Base-by-base conservation (phyloP, 2,888 invertebrate species). In the Drosophila neoperkinsi region DNA sequence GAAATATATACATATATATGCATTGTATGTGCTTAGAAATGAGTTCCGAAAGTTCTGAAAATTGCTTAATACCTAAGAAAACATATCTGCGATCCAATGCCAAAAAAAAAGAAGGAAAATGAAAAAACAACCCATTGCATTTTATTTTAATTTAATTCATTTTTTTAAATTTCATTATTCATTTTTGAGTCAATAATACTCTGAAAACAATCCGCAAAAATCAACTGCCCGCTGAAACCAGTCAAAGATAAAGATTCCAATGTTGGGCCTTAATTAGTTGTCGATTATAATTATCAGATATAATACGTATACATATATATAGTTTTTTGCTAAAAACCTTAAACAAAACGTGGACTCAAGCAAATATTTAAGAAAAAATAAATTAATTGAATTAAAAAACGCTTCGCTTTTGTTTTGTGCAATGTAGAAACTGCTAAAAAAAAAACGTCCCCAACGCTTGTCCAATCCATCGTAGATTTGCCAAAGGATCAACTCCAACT, bases 341-440 rank as follows among this genome's bases (percentile, higher is more conserved):
- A 59, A 74, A 73, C 43, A 58, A 85, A 75, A 64, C 75, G 79
- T 89, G 86, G 85, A 90, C 88, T 88, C 73, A 88, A 84, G 70
- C 72, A 63, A 25, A 46, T 79, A 79, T 60, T 82, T 79, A 84
- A 80, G 84, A 78, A 74, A 55, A 57, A 81, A 79, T 78, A 79
- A 84, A 84, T 74, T 74, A 70, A 79, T 83, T 86, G 61, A 71
- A 75, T 74, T 71, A 70, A 43, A 77, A 80, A 82, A 59, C 33
- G 84, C 88, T 78, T 53, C 36, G 71, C 82, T 82, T 79, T 52
- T 41, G 50, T 51, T 56, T 21, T 59, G 59, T 69, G 57, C 64
- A 28, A 50, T 72, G 53, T 72, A 71, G 63, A 56, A 66, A 43
- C 41, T 34, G 70, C 69, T 58, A 41, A 28, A 25, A 28, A 11